Base-by-base conservation (phyloP, 2,113 vertebrate species). In the Callionymus lyra region DNA sequence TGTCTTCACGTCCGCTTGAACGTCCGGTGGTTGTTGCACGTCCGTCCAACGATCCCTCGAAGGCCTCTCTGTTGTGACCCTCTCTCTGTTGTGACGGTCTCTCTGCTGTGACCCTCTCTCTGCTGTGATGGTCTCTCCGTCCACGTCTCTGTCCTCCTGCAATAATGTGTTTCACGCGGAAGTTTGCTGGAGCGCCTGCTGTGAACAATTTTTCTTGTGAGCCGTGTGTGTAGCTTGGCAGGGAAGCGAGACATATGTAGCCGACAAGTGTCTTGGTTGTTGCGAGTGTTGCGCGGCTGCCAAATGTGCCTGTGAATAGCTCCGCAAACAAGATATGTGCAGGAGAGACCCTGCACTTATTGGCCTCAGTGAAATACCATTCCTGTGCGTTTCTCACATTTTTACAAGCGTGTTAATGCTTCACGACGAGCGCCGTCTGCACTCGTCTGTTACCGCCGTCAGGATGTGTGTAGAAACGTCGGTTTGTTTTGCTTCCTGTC, bases 291-390 rank as follows among this genome's bases (percentile, higher is more conserved):
- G 56, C 38, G 2, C 43, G 65, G 67, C 50, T 68, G 76, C 78
- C 79, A 80, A 80, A 66, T 73, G 78, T 65, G 72, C 63, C 70
- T 71, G 74, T 74, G 76, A 81, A 77, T 68, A 70, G 73, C 69
- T 74, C 65, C 78, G 77, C 77, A 79, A 83, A 83, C 76, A 79
- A 71, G 72, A 73, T 71, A 54, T 65, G 78, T 41, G 63, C 21
- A 69, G 58, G 60, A 64, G 52, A 65, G 71, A 72, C 69, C 76
- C 70, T 36, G 54, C 57, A 41, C 63, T 49, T 65, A 72, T 74
- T 56, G 54, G 65, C 75, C 71, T 68, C 70, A 71, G 68, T 75
- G 71, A 82, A 74, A 72, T 70, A 63, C 68, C 70, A 52, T 73
- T 74, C 66, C 65, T 50, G 38, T 52, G 55, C 65, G 78, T 58